Conservation (phyloP, 2,797 vertebrate genomes). For the Buceros bicornis region DNA sequence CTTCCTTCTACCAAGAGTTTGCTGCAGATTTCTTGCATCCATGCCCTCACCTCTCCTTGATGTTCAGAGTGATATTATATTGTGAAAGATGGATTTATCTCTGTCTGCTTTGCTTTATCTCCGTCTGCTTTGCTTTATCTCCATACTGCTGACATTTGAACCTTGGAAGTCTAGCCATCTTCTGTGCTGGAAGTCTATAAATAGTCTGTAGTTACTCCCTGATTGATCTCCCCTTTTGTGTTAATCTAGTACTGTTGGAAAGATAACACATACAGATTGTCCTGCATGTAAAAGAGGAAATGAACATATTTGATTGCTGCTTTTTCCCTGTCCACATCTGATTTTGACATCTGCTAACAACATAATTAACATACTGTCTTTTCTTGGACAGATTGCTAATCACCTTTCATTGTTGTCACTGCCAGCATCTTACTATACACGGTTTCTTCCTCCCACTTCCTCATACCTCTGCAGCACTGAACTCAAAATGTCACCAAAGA, state of each 20-base stretch:
- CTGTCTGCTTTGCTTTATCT: background rate
- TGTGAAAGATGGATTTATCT: constrained; percentile 2
- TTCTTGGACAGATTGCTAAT: background rate
- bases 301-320: background rate
- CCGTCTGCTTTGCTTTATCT: background rate
- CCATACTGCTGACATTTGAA: background rate
- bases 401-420: background rate
- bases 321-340: background rate
- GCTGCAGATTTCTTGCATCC: background rate
- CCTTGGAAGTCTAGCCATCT: background rate
- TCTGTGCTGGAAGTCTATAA: background rate
- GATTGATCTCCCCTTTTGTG: background rate
- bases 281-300: background rate
- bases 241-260: background rate
- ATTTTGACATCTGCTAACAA: background rate
- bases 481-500: background rate
- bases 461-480: background rate
- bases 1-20: background rate
- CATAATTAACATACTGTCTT: background rate
- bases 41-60: background rate
- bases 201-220: background rate
- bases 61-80: background rate
- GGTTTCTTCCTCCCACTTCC: background rate
- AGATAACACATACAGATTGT: background rate
- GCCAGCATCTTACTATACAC: background rate